Evolutionary conservation across 2,113 vertebrate species (phyloP).

Genomic region (Pimephales promelas): DNA sequence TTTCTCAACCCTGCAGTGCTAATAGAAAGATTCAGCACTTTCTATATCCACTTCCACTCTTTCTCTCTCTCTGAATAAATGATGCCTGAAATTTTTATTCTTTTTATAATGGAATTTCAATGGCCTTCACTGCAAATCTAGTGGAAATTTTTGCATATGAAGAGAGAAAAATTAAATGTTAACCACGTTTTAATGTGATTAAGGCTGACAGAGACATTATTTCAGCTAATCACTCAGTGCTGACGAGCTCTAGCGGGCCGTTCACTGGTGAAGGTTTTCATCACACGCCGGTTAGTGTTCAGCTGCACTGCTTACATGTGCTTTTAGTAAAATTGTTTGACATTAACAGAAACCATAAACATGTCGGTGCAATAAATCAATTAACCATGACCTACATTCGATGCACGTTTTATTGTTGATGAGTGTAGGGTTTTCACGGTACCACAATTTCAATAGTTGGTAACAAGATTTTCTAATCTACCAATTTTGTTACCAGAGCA

Average conservation of each 20-base stretch:
- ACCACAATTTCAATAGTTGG: too few species aligned
- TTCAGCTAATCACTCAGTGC: conserved; percentile 99
- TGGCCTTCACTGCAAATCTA: conserved; percentile 99
- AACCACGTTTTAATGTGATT: conserved; percentile 99
- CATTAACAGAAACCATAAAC: conserved; percentile 33
- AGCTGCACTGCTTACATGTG: background rate
- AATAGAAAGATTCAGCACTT: conserved; percentile 99
- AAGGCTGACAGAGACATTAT: conserved; percentile 99
- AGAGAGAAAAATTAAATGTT: conserved; percentile 99
- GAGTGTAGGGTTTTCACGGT: background rate
- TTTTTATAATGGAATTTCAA: conserved; percentile 99
- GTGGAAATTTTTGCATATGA: conserved; percentile 99
- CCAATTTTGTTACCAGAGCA: too few species aligned
- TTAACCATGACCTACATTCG: conserved; percentile 15
- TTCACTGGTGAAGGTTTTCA: background rate
- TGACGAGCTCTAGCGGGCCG: conserved; percentile 87
- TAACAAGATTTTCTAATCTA: too few species aligned
- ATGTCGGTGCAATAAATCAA: conserved; percentile 27
- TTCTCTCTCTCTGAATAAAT: conserved; percentile 98
- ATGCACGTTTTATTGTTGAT: conserved; percentile 4
- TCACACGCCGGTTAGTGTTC: background rate
- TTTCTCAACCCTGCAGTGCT: conserved; percentile 85
- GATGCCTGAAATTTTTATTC: conserved; percentile 99
- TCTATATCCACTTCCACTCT: conserved; percentile 88
- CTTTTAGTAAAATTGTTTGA: conserved; percentile 24